Evolutionary conservation across 2,113 vertebrate species (phyloP), one percentile per base, ranked within the genome.

Genomic region (Thalassoma bifasciatum): DNA sequence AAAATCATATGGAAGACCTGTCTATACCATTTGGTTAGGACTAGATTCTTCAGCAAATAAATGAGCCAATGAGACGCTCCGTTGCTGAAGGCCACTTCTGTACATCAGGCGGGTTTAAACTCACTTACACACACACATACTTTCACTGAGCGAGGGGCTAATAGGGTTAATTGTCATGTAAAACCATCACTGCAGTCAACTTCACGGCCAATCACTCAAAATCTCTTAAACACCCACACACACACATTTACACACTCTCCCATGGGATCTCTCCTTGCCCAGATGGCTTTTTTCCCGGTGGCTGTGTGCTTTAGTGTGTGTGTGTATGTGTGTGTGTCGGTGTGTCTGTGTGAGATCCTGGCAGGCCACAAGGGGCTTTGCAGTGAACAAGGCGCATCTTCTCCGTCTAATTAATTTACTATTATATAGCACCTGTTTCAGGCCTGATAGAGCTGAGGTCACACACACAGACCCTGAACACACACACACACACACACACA

Each of bases 331-430:
- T 67, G 59, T 47, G 40, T 26, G 54, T 56, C 61, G 44, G 47
- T 47, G 66, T 66, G 72, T 52, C 63, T 63, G 59, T 52, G 77
- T 62, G 62, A 95, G 95, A 96, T 95, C 94, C 94, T 94, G 94
- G 93, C 93, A 93, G 95, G 95, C 96, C 95, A 95, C 89, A 67
- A 90, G 94, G 88, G 91, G 94, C 93, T 86, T 86, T 94, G 94
- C 93, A 86, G 93, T 95, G 96, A 97, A 97, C 96, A 98, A 97
- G 95, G 96, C 95, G 95, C 96, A 96, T 96, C 95, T 96, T 94
- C 95, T 94, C 95, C 93, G 95, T 96, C 96, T 98, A 99, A 99
- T 99, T 98, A 99, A 99, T 99, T 98, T 99, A 96, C 96, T 95
- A 96, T 96, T 95, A 96, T 95, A 96, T 96, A 96, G 96, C 98